phyloP scores from a whole-genome alignment of 1,140 invertebrate genomes.

The Hylaeus anthracinus region DNA sequence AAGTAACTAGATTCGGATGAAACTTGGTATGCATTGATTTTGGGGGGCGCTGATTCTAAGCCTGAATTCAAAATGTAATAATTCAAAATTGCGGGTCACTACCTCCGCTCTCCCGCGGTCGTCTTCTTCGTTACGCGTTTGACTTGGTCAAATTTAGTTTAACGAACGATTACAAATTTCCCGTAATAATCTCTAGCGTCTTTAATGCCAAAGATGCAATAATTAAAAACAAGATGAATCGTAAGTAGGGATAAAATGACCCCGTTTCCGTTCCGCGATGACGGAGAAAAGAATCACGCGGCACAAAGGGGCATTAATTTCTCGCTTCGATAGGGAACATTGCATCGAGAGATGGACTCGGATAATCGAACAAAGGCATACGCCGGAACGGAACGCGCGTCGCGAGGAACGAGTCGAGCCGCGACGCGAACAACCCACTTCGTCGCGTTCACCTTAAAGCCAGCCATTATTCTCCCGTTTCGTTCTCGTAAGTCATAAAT shows the following conservation, averaged over 20 bases:
- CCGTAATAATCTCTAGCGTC: no score
- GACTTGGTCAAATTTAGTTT: no score
- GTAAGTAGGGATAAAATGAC: neutral
- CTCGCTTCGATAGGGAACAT: neutral
- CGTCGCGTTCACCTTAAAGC: neutral
- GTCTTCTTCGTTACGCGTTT: no score
- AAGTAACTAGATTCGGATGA: no score
- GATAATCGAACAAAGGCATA: conserved; percentile 13
- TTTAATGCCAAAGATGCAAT: neutral
- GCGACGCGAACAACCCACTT: no score
- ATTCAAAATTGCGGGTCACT: no score
- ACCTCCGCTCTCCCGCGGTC: no score
- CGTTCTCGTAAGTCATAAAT: conserved; percentile 34
- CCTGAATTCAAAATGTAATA: no score
- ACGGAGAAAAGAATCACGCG: neutral
- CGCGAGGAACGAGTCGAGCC: neutral
- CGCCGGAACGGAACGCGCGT: neutral
- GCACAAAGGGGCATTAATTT: conserved; percentile 3
- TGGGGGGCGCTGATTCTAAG: no score
- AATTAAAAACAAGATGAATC: neutral
- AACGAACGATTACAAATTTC: no score
- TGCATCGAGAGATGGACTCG: neutral
- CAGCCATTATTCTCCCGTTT: conserved; percentile 27
- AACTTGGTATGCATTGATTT: no score
- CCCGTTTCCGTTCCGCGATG: neutral